Percentiles rank a stretch among this genome's conserved stretches.
Conservation (phyloP, 2,888 invertebrate species). For the Papilio elwesi region DNA sequence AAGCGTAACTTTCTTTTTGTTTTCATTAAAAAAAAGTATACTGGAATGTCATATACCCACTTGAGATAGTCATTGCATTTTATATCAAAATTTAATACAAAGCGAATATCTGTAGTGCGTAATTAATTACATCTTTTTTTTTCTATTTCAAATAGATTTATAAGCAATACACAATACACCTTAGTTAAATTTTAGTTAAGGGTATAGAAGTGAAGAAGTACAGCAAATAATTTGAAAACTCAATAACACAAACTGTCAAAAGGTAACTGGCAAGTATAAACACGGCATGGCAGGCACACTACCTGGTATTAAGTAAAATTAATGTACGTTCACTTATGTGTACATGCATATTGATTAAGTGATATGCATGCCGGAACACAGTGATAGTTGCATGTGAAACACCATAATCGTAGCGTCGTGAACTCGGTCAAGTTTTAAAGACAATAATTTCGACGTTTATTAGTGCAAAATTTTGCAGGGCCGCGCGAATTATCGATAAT, state of each 20-base stretch:
- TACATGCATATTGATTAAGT: conserved; percentile 24
- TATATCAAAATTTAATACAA: neutral
- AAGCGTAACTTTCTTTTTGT: conserved; percentile 20
- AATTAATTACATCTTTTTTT: too few species aligned
- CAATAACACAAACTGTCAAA: neutral
- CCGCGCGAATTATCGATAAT: conserved; percentile 40
- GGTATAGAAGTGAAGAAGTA: too few species aligned
- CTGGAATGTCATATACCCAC: too few species aligned
- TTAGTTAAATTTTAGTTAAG: too few species aligned
- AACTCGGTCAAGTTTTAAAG: conserved; percentile 29
- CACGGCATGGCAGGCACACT: neutral
- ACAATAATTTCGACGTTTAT: conserved; percentile 36
- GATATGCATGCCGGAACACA: conserved; percentile 10
- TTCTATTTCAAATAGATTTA: too few species aligned
- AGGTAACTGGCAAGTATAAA: neutral
- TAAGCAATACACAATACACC: too few species aligned
- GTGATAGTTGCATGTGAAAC: conserved; percentile 16
- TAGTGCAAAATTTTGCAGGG: conserved; percentile 35
- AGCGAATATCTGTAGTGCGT: too few species aligned
- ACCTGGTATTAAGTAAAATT: neutral
- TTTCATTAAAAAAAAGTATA: neutral
- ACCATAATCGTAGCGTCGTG: conserved; percentile 29
- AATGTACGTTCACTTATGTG: neutral
- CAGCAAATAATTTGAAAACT: neutral
- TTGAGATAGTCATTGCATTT: neutral